Evolutionary conservation across 2,113 vertebrate genomes (phyloP).

Genomic region (Cisticola juncidis): DNA sequence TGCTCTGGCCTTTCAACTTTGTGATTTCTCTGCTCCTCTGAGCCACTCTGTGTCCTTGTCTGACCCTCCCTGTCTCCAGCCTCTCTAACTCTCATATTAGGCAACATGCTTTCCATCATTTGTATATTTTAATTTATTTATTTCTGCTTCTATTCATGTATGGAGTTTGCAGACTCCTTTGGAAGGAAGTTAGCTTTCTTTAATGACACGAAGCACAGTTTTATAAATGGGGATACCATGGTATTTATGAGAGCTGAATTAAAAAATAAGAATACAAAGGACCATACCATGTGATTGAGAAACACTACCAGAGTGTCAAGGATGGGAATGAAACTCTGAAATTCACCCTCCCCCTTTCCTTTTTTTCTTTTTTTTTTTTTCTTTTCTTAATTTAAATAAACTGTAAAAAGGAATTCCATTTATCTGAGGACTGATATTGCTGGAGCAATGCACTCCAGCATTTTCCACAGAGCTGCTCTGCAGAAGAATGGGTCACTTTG

Average conservation of each 20-base stretch:
- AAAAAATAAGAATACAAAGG: neutral
- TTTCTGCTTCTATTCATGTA: neutral
- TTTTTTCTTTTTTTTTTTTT: neutral
- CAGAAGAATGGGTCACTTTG: neutral
- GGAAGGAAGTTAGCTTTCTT: neutral
- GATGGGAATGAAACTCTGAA: neutral
- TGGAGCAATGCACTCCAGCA: neutral
- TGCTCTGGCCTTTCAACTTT: neutral
- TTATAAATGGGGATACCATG: neutral
- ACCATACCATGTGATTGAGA: neutral
- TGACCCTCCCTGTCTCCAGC: neutral
- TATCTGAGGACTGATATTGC: neutral
- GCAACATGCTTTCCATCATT: neutral
- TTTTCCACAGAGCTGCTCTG: neutral
- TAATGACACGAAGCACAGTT: neutral
- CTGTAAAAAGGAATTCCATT: neutral
- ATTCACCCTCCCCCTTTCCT: rapidly evolving
- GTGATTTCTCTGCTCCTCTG: neutral
- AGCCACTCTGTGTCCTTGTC: neutral
- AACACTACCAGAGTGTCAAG: neutral
- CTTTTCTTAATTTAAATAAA: neutral
- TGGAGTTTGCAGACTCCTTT: neutral
- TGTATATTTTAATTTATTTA: neutral
- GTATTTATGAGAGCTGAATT: neutral
- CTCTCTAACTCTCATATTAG: neutral